A percentile compares a stretch with the other conserved stretches of the same genome.
These are phyloP conservation scores for Etheostoma spectabile DNA, from an alignment of 2,113 vertebrate species.

Conservation along the genomic window DNA sequence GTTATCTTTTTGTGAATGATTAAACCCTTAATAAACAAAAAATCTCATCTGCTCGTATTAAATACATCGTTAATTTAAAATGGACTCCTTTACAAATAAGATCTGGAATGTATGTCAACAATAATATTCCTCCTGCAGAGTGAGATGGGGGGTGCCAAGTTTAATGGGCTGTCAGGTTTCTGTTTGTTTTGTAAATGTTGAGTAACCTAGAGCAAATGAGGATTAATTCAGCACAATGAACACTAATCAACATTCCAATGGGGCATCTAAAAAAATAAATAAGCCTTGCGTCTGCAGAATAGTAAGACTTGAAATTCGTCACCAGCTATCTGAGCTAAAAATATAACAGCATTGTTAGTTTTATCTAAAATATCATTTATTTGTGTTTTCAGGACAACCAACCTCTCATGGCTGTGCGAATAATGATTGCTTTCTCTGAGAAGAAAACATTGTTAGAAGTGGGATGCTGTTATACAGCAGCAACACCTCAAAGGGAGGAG, in stretches of 20 bases:
- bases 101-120: slow-evolving; percentile 8
- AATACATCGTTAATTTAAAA: slow-evolving; percentile 30
- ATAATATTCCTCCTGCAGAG: not conserved
- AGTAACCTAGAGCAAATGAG: slow-evolving; percentile 22
- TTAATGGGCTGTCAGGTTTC: slow-evolving; percentile 25
- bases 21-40: not conserved
- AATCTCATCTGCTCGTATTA: slow-evolving; percentile 7
- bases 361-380: not conserved
- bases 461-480: not conserved
- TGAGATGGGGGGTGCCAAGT: not conserved
- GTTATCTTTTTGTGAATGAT: not conserved
- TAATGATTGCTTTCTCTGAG: not conserved
- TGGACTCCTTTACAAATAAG: slow-evolving; percentile 15
- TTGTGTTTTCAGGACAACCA: not conserved
- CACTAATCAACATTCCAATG: slow-evolving; percentile 13
- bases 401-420: not conserved
- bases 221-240: slow-evolving; percentile 37
- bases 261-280: not conserved
- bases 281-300: not conserved
- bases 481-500: not conserved
- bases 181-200: slow-evolving; percentile 40
- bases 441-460: not conserved
- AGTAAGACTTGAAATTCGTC: not conserved
- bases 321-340: not conserved
- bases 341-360: not conserved